These are phyloP conservation scores for Acanthopagrus latus DNA, from an alignment of 2,797 vertebrate species.

Conservation along the genomic window DNA sequence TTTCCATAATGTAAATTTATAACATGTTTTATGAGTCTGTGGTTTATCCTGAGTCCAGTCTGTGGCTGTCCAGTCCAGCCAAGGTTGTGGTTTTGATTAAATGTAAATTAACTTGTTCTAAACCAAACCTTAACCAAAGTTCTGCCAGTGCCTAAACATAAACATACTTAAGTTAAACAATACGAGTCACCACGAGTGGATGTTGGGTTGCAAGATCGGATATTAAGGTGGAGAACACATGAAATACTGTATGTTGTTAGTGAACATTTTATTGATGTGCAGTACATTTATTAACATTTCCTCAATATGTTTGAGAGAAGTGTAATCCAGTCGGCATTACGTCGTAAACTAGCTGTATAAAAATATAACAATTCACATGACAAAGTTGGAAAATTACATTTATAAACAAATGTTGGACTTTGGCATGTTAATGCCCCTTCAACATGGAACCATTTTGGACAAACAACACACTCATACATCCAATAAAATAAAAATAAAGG, in stretches of 20 bases:
- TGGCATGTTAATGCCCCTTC: too few relatives aligned
- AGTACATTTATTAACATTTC: neutral
- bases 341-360: neutral
- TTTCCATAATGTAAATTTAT: too few relatives aligned
- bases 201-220: neutral
- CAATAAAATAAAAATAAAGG: too few relatives aligned
- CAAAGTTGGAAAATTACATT: neutral
- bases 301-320: neutral
- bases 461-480: too few relatives aligned
- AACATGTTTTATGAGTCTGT: too few relatives aligned
- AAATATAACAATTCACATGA: neutral
- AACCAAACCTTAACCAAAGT: neutral
- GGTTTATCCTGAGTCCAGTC: neutral
- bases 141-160: neutral
- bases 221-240: neutral
- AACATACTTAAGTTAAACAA: neutral
- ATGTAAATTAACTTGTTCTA: too few relatives aligned
- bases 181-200: neutral
- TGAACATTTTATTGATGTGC: neutral
- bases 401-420: neutral
- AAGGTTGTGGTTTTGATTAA: neutral
- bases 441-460: too few relatives aligned
- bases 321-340: neutral
- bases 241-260: neutral
- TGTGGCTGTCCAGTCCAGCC: neutral